A percentile compares a stretch with the other conserved stretches of the same genome.
phyloP scores from a whole-genome alignment of 1,140 invertebrate genomes.

The Carposina sasakii region DNA sequence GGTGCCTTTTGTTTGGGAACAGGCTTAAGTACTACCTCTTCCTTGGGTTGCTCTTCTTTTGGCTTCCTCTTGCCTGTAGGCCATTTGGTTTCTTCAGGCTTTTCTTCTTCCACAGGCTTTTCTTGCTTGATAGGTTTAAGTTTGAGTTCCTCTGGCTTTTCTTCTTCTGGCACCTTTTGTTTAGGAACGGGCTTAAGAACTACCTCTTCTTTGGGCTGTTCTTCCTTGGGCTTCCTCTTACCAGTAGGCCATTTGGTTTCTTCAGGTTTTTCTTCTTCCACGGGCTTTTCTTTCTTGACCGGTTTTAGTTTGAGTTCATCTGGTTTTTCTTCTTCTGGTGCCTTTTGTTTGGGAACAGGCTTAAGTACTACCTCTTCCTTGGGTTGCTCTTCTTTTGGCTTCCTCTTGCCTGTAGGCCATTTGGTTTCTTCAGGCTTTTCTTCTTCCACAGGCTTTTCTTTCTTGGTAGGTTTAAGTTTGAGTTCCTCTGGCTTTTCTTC shows the following conservation, averaged over 20 bases:
- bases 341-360: constrained; percentile 23
- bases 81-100: constrained; percentile 15
- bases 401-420: constrained; percentile 10
- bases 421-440: constrained; percentile 10
- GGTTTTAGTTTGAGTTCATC: constrained; percentile 22
- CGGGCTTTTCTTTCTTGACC: constrained; percentile 19
- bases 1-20: constrained; percentile 19
- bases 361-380: constrained; percentile 26
- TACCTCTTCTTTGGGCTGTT: constrained; percentile 13
- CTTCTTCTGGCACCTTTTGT: constrained; percentile 7
- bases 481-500: constrained; percentile 25
- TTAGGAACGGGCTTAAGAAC: constrained; percentile 11
- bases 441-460: constrained; percentile 14
- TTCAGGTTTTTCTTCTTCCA: constrained; percentile 15
- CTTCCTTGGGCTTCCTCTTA: constrained; percentile 10
- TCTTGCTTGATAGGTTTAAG: constrained; percentile 24
- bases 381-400: constrained; percentile 21
- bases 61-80: constrained; percentile 33
- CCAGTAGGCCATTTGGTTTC: constrained; percentile 6
- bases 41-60: constrained; percentile 24
- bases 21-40: constrained; percentile 70
- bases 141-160: constrained; percentile 11
- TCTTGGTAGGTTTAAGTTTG: constrained; percentile 5
- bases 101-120: constrained; percentile 40
- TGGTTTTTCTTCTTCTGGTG: constrained; percentile 22